These are phyloP conservation scores for Coturnix japonica DNA, from an alignment of 2,113 vertebrate genomes.

Conservation along the genomic window DNA sequence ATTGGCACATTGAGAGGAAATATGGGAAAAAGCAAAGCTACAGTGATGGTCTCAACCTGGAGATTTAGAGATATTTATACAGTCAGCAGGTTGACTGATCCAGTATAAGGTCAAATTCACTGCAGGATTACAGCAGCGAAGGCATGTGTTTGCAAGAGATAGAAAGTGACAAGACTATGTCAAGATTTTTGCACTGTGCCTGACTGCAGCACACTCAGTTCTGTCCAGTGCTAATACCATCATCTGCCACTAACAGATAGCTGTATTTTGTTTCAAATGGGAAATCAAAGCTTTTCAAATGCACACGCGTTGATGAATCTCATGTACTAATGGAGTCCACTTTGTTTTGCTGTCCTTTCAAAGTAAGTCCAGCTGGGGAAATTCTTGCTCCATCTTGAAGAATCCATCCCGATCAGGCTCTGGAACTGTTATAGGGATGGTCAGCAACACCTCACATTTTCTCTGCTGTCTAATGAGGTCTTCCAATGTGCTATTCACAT, in stretches of 20 bases:
- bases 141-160: not conserved
- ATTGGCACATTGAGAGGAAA: not conserved
- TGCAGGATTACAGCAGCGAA: not conserved
- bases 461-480: not conserved
- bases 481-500: not conserved
- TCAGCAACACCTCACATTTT: not conserved
- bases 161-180: not conserved
- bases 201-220: not conserved
- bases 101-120: not conserved
- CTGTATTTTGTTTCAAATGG: not conserved
- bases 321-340: not conserved
- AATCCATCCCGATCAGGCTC: not conserved
- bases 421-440: not conserved
- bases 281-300: not conserved
- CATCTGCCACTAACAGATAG: not conserved
- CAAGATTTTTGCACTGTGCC: not conserved
- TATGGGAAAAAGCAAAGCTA: not conserved
- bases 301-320: accelerated
- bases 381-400: not conserved
- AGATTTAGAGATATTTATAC: not conserved
- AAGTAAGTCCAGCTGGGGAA: not conserved
- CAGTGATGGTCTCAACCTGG: not conserved
- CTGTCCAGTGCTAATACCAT: not conserved
- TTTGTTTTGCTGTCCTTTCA: not conserved
- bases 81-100: not conserved